A percentile compares a stretch with the other conserved stretches of the same genome.
Evolutionary conservation across 2,888 invertebrate species (phyloP).

Genomic region (Iselma pallidipennis): DNA sequence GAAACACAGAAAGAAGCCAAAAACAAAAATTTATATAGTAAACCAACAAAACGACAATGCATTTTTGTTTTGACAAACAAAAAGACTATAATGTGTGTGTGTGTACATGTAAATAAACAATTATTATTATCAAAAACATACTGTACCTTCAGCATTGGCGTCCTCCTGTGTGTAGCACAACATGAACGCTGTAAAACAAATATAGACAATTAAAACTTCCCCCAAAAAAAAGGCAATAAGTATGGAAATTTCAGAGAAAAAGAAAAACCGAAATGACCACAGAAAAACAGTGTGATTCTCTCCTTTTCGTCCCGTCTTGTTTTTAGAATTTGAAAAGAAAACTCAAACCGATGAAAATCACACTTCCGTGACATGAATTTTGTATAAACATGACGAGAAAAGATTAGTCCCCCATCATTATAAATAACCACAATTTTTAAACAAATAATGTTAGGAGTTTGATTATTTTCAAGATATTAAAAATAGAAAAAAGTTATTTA

Average conservation of each 20-base stretch:
- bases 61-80: conserved; percentile 11
- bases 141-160: conserved; percentile 84
- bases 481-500: background rate
- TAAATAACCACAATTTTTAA: background rate
- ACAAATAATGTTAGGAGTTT: background rate
- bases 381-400: too few species aligned
- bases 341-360: too few species aligned
- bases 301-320: too few species aligned
- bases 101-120: conserved; percentile 14
- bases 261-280: too few species aligned
- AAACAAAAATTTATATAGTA: conserved; percentile 56
- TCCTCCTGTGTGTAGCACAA: conserved; percentile 93
- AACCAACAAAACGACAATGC: conserved; percentile 48
- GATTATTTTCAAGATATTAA: too few species aligned
- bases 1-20: conserved; percentile 59
- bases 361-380: too few species aligned
- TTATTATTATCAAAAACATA: conserved; percentile 40
- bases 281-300: too few species aligned
- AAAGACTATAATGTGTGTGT: background rate
- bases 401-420: too few species aligned
- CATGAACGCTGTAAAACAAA: conserved; percentile 87
- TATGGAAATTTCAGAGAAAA: too few species aligned
- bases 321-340: too few species aligned
- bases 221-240: too few species aligned
- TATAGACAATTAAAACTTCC: conserved; percentile 35